Conservation (phyloP, 53 echinoderm and acorn worm genomes). For the Mesocentrotus franciscanus region DNA sequence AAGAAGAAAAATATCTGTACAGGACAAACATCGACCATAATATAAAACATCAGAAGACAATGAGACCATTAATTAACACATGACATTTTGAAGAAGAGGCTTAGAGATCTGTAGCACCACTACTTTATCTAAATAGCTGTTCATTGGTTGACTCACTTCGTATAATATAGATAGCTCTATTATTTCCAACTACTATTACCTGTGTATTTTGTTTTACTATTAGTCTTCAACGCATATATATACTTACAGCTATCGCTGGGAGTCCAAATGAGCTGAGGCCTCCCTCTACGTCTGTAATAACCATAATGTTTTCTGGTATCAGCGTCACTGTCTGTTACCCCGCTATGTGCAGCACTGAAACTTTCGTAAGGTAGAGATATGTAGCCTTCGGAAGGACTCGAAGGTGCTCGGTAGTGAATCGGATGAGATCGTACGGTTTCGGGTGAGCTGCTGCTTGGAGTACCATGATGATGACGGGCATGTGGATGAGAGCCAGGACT, state of each 20-base stretch:
- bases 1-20: no score
- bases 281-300: slow-evolving; percentile 23
- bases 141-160: no score
- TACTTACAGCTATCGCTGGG: slow-evolving; percentile 34
- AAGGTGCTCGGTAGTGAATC: slow-evolving; percentile 75
- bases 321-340: slow-evolving; percentile 87
- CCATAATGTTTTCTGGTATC: slow-evolving; percentile 79
- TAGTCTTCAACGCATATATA: not conserved
- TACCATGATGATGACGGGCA: slow-evolving; percentile 69
- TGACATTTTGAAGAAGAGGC: no score
- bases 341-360: slow-evolving; percentile 85
- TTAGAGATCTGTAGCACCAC: no score
- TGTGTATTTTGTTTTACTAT: no score
- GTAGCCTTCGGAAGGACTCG: slow-evolving; percentile 94
- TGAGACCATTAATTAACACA: no score
- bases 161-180: no score
- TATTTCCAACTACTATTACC: no score
- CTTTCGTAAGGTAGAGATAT: slow-evolving; percentile 91
- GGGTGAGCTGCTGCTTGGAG: slow-evolving; percentile 82
- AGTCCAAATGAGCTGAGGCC: slow-evolving; percentile 59
- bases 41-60: no score
- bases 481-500: slow-evolving; percentile 41
- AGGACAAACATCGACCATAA: no score
- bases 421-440: slow-evolving; percentile 78
- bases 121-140: no score